Conservation (phyloP, 2,113 vertebrate genomes). For the Cyanoliseus patagonus region DNA sequence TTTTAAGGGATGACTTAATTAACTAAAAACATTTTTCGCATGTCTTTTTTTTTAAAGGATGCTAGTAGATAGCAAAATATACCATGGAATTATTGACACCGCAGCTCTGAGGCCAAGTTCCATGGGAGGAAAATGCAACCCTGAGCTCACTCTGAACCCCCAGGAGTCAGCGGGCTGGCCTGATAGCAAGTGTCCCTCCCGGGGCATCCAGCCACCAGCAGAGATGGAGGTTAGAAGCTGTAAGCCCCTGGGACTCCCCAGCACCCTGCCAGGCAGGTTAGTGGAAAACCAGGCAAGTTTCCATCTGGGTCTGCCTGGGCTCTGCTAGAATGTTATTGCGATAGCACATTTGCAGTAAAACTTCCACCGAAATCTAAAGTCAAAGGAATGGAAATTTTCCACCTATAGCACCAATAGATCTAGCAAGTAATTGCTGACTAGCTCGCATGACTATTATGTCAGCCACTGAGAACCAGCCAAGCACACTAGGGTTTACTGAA, state of each 20-base stretch:
- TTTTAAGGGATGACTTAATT: neutral
- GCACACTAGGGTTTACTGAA: neutral
- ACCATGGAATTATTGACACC: neutral
- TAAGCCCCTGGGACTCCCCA: accelerated
- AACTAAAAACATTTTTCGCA: accelerated
- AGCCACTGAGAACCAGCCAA: neutral
- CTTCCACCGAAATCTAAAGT: neutral
- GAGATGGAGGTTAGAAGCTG: neutral
- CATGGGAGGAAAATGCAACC: accelerated
- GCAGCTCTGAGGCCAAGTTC: neutral
- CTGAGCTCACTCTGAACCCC: neutral
- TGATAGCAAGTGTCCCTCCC: accelerated
- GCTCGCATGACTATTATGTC: neutral
- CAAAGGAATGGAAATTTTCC: neutral
- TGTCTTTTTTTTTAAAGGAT: neutral
- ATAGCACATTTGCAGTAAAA: neutral
- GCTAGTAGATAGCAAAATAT: neutral
- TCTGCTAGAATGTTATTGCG: neutral
- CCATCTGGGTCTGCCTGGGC: neutral
- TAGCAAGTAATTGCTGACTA: neutral
- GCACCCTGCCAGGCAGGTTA: neutral
- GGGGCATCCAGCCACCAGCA: neutral
- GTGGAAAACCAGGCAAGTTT: neutral
- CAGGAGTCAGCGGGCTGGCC: neutral
- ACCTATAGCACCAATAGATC: neutral